Evolutionary conservation across 2,888 invertebrate species (phyloP), one percentile per base, ranked within the genome.

Genomic region (Clepsis dumicolana): DNA sequence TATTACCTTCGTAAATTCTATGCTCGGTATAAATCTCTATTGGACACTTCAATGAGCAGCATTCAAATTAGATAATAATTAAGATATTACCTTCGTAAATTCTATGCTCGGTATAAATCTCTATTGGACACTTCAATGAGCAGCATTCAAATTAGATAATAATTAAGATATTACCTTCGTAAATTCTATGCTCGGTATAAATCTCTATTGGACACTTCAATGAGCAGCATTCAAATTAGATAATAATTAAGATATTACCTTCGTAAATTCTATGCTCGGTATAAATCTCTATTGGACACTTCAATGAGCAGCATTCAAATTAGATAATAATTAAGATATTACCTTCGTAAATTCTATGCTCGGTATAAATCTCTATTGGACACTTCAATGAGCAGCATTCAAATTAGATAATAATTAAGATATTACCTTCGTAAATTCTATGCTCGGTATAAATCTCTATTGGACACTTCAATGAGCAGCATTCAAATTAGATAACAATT

Each of bases 51-150:
- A 35, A 56, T 24, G 35, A 41, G 16, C 10, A 59, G 24, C 35
- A 59, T 59, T 25, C 38, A 59, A 59, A 41, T 56, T 59, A 59
- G 25, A 25, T 24, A 59, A 35, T 56, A 35, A 59, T 25, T n/a
- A 16, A 59, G 25, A n/a, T n/a, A n/a, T n/a, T n/a, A n/a, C n/a
- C 21, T 48, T 48, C 21, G 10, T 21, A 8, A 21, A 48, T 48
- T 25, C 7, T n/a, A 10, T 59, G 21, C 35, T 24, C 21, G 35
- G 32, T 57, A 16, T n/a, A 29, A 25, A n/a, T n/a, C 25, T 57
- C 10, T 25, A 41, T 41, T 41, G 25, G 24, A 41, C 16, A 59
- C 35, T 41, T 41, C 41, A 35, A 56, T 24, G 35, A 41, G 16
- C 10, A 59, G 24, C 35, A 59, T 59, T 25, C 38, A 59, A 59